A percentile compares a stretch with the other conserved stretches of the same genome.
These are phyloP conservation scores for Eulacestoma nigropectus DNA, from an alignment of 2,113 vertebrate species.

Conservation along the genomic window DNA sequence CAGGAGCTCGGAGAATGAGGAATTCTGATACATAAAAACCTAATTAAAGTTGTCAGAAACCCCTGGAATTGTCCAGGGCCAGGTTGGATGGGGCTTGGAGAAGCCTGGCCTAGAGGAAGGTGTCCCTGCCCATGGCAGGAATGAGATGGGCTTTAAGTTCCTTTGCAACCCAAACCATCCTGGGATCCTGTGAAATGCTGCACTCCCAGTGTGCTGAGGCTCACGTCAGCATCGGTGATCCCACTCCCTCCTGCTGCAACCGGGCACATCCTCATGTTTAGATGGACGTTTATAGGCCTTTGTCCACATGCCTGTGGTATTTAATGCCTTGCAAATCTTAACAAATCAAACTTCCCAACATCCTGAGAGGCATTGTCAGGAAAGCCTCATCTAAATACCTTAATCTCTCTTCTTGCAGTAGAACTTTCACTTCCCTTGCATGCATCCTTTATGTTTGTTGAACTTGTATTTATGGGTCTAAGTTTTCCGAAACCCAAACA, in stretches of 20 bases:
- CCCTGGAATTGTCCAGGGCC: not conserved
- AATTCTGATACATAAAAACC: not conserved
- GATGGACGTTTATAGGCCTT: not conserved
- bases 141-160: too few relatives aligned
- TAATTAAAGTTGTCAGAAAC: not conserved
- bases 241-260: not conserved
- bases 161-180: too few relatives aligned
- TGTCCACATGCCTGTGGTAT: not conserved
- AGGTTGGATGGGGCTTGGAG: accelerated
- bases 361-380: conserved; percentile 7
- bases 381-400: conserved; percentile 42
- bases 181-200: not conserved
- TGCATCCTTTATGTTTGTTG: conserved; percentile 40
- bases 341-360: not conserved
- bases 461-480: conserved; percentile 49
- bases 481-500: conserved; percentile 69
- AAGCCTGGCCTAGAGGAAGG: not conserved
- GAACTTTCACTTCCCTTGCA: conserved; percentile 45
- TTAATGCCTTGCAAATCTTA: not conserved
- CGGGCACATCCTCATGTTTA: not conserved
- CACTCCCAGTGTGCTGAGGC: not conserved
- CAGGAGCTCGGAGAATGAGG: not conserved
- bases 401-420: conserved; percentile 5
- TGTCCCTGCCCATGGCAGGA: not conserved
- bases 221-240: not conserved